Base-by-base conservation (phyloP, 1,140 invertebrate genomes). In the Diploscapter pachys region DNA sequence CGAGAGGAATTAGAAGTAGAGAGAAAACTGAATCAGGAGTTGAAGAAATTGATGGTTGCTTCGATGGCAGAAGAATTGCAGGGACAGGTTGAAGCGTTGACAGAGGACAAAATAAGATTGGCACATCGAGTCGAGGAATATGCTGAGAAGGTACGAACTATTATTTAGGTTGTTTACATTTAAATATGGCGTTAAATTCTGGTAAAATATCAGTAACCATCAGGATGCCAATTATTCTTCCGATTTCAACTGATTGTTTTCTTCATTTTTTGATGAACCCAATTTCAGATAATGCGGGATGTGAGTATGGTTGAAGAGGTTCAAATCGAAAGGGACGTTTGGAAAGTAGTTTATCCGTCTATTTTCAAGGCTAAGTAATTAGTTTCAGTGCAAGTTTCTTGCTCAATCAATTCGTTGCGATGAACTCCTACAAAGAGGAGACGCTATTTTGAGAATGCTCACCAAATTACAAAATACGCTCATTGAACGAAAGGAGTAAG, bases 351-450 rank as follows among this genome's bases (percentile, higher is more conserved):
- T 31, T 31, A 31, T 31, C 31, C 31, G 31, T 31, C 31, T 31
- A 31, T 31, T 31, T 31, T 31, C 31, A 31, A 31, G 31, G 31
- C 0, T 31, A 31, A 31, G 1, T 31, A 31, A 1, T 31, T 31
- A 31, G 31, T 31, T 31, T 31, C 31, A 31, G 31, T 70, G 68
- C 31, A 70, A 70, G 9, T 70, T 70, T 55, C 53, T 70, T 11
- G 68, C 68, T 9, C 68, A 70, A 70, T 70, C 68, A 11, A 70
- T 70, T n/a, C n/a, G 68, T 61, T 70, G 68, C 54, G 68, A 70
- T 70, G 68, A 70, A n/a, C 31, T 70, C 31, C 59, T 51, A 13
- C 50, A 31, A n/a, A 70, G 62, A 3, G 62, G 62, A 13, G 56
- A 70, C 3, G 59, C 59, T 13, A 11, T 70, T 8, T 61, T 70